A percentile compares a stretch with the other conserved stretches of the same genome.
phyloP scores from a whole-genome alignment of 2,888 invertebrate species.

The Globia sparganii region DNA sequence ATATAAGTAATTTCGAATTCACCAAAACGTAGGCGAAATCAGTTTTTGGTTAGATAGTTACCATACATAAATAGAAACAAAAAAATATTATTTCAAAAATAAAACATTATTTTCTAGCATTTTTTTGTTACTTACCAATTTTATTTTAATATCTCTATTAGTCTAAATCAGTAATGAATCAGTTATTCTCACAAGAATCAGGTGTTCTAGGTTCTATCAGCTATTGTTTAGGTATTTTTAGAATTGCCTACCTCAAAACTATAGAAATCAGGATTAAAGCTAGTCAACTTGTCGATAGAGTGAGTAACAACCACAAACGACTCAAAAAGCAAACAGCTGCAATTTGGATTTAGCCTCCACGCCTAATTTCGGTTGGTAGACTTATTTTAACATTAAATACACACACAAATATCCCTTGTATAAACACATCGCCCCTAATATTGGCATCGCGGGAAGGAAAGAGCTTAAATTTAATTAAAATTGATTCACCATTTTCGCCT shows the following conservation, averaged over 20 bases:
- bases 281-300: conserved; percentile 48
- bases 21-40: no score
- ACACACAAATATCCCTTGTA: conserved; percentile 88
- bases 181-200: neutral
- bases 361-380: conserved; percentile 89
- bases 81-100: neutral
- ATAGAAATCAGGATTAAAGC: conserved; percentile 12
- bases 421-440: conserved; percentile 89
- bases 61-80: neutral
- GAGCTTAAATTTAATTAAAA: conserved; percentile 72
- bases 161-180: no score
- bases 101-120: neutral
- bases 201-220: neutral
- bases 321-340: conserved; percentile 85
- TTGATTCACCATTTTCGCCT: conserved; percentile 69
- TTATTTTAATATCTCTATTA: neutral
- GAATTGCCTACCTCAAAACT: neutral
- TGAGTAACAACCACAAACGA: conserved; percentile 62
- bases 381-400: conserved; percentile 90
- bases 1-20: neutral
- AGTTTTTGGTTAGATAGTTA: no score
- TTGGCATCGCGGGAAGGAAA: conserved; percentile 78
- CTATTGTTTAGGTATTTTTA: neutral
- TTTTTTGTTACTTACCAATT: neutral
- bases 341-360: conserved; percentile 88